Conservation (phyloP, 2,888 invertebrate species). For the Itoplectis maculator region DNA sequence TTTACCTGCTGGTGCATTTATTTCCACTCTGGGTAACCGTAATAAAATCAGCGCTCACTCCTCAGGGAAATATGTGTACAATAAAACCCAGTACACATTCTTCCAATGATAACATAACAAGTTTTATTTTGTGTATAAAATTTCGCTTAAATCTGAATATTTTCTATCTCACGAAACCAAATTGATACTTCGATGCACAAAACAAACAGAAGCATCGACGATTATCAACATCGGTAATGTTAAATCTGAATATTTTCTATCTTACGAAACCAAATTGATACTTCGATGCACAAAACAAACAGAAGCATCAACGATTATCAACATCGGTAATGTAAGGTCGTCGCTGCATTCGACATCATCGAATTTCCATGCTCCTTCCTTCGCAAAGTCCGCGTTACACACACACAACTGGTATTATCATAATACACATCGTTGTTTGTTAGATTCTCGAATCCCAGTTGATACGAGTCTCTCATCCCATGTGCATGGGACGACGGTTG, state of each 20-base stretch:
- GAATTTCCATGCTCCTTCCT: not conserved
- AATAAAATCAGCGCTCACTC: too few species aligned
- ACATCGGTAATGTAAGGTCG: not conserved
- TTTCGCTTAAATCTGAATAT: too few species aligned
- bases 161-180: not conserved
- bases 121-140: too few species aligned
- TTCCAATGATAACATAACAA: too few species aligned
- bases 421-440: slow-evolving; percentile 4
- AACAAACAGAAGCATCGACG: not conserved
- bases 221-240: not conserved
- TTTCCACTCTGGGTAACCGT: too few species aligned
- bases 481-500: slow-evolving; percentile 27
- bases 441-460: not conserved
- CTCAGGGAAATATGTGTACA: too few species aligned
- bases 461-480: not conserved
- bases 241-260: not conserved
- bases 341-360: not conserved
- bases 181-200: not conserved
- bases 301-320: not conserved
- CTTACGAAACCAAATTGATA: not conserved
- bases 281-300: not conserved
- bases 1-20: too few species aligned
- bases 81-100: too few species aligned
- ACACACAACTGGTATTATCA: not conserved
- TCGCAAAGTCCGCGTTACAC: not conserved